A percentile compares a stretch with the other conserved stretches of the same genome.
phyloP scores from a whole-genome alignment of 2,888 invertebrate genomes.

The Aleiodes leptofemur region DNA sequence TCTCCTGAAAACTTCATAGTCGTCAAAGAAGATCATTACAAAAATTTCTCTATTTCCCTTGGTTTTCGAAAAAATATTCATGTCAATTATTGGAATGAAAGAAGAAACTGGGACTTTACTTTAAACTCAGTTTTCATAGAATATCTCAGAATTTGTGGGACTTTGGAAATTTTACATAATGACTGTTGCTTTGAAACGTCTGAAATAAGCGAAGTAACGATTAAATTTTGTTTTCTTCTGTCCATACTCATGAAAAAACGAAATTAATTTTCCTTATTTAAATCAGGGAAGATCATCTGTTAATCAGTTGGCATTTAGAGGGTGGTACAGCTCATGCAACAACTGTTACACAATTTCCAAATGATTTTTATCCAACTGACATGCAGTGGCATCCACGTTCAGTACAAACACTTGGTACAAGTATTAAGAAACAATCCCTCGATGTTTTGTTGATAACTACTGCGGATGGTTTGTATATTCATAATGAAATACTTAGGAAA shows the following conservation, averaged over 20 bases:
- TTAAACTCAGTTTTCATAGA: not conserved
- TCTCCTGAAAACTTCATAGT: too few relatives aligned
- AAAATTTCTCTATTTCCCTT: too few relatives aligned
- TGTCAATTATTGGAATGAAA: too few relatives aligned
- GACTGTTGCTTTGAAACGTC: too few relatives aligned
- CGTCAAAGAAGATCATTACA: too few relatives aligned
- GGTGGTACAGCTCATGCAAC: constrained; percentile 83
- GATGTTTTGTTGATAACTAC: constrained; percentile 92
- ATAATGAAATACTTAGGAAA: constrained; percentile 56
- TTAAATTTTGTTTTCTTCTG: constrained; percentile 38
- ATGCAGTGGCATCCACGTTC: constrained; percentile 91
- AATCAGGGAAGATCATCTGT: constrained; percentile 92
- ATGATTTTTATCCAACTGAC: constrained; percentile 91
- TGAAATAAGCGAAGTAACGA: not conserved
- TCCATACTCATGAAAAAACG: constrained; percentile 9
- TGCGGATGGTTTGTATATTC: constrained; percentile 85
- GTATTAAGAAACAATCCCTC: constrained; percentile 79
- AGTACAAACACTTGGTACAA: constrained; percentile 71
- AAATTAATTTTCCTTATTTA: constrained; percentile 61
- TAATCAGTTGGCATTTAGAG: constrained; percentile 92
- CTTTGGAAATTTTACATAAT: too few relatives aligned
- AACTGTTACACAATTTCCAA: constrained; percentile 86
- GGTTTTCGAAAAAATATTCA: not conserved
- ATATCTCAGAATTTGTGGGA: constrained; percentile 3
- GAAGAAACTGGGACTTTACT: too few relatives aligned